Evolutionary conservation across 2,888 invertebrate genomes (phyloP), one percentile per base, ranked within the genome.

Genomic region (Embidobia sp.): DNA sequence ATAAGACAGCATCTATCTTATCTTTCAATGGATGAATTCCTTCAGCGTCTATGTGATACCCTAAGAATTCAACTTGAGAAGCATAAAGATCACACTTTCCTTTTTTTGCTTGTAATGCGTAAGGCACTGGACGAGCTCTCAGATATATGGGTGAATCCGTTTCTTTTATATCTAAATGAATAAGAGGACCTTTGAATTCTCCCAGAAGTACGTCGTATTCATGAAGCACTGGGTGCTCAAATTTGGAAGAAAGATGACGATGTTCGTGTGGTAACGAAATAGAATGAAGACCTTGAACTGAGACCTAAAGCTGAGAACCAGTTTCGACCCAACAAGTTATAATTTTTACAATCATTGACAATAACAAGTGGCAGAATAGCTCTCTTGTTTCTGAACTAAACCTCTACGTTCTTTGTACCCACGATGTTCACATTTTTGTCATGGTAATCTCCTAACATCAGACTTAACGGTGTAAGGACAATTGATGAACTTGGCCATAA

Each of bases 101-200:
- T n/a, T 29, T 29, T 29, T 29, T 29, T 7, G 10, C 11, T 7
- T 44, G 6, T 6, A 59, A 18, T 1, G 59, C 46, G 13, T 59
- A 59, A 6, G 59, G 59, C 7, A 44, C 46, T 0, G 46, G 42
- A 1, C 44, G 31, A 13, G 44, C 44, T 15, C 44, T 10, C 8
- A 59, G 18, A 10, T 59, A 59, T 4, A 29, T 59, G 8, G 59
- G 59, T 13, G 44, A 1, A 0, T 3, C 33, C 3, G 37, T 3
- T 3, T 37, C 2, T n/a, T 27, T 6, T 1, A 46, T 27, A 7
- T 27, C 27, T 15, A 46, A 27, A 11, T 13, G 22, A 8, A 46
- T 10, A 6, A 13, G 46, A 2, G 27, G 46, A 2, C 46, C 46
- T 6, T 11, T 26, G 13, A 46, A 46, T 2, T 27, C 10, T 7